Evolutionary conservation across 2,797 vertebrate genomes (phyloP), one percentile per base, ranked within the genome.

Genomic region (Cichlasoma orientale): DNA sequence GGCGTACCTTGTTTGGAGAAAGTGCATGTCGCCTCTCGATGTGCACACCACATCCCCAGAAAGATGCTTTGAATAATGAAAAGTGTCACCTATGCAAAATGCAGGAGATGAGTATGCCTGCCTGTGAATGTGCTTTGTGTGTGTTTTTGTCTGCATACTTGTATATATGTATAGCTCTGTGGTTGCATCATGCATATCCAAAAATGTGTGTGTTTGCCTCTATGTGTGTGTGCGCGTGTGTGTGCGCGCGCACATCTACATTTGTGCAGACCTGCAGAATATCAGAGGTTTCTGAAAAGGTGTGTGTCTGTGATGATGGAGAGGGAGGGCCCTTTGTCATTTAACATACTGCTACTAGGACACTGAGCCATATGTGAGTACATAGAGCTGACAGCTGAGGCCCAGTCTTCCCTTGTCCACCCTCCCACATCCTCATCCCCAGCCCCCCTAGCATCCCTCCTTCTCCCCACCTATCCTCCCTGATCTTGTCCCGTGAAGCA

Each of bases 61-160:
- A 95, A 94, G 94, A 89, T 93, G 92, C 92, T 94, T 92, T 96
- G 93, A 95, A 96, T 96, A 96, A 96, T 96, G 94, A 96, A 96
- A 94, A 94, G 93, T 94, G 93, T 95, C 93, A 95, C 91, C 92
- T 93, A 95, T 96, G 94, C 94, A 95, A 95, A 96, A 95, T 95
- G 94, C 94, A 95, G 88, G 90, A 94, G 93, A 92, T 93, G 89
- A 93, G 87, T 88, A 77, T 88, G 89, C 84, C 91, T 88, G 89
- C 82, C 86, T 77, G 75, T 86, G 91, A 92, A 83, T 92, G 77
- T 87, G 87, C 84, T 87, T 79, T 91, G 83, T 93, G 89, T 83
- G 83, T 92, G 83, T 88, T 86, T 90, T 89, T 78, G 82, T 89
- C 77, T 77, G 81, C 71, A 29, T 79, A 47, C n/a, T 53, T 86